Evolutionary conservation across 2,113 vertebrate species (phyloP).

Genomic region (Todiramphus saurophagus): DNA sequence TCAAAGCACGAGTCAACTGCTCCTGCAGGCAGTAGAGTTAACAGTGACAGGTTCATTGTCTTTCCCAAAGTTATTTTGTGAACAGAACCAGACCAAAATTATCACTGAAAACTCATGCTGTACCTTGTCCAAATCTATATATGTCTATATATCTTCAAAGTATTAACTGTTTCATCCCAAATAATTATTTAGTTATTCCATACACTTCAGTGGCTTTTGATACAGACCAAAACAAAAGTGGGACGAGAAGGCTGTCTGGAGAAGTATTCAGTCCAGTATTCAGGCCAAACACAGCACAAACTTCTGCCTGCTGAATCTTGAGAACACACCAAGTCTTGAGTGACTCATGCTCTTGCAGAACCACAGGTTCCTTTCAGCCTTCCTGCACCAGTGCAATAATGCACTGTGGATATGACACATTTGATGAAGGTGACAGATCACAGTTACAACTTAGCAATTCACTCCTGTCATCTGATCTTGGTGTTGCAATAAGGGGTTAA

Average conservation of each 20-base stretch:
- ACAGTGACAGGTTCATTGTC: neutral
- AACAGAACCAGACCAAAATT: neutral
- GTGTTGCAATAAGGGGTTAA: neutral
- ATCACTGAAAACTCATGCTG: neutral
- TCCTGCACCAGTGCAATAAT: neutral
- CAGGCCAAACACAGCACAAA: neutral
- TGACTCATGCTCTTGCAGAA: neutral
- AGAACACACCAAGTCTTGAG: neutral
- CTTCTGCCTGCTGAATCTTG: neutral
- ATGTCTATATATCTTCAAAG: neutral
- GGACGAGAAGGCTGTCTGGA: neutral
- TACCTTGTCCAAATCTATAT: neutral
- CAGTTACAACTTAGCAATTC: neutral
- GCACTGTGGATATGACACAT: neutral
- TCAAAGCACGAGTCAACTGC: neutral
- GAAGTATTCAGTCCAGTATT: neutral
- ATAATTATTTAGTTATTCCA: neutral
- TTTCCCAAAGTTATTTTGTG: neutral
- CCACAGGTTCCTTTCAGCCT: neutral
- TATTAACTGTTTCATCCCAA: neutral
- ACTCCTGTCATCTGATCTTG: neutral
- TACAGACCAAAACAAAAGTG: neutral
- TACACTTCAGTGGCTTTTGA: neutral
- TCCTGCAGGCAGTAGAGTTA: neutral
- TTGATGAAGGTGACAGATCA: neutral